Evolutionary conservation across 1,140 invertebrate genomes (phyloP), one percentile per base, ranked within the genome.

Genomic region (Telenomus remus): DNA sequence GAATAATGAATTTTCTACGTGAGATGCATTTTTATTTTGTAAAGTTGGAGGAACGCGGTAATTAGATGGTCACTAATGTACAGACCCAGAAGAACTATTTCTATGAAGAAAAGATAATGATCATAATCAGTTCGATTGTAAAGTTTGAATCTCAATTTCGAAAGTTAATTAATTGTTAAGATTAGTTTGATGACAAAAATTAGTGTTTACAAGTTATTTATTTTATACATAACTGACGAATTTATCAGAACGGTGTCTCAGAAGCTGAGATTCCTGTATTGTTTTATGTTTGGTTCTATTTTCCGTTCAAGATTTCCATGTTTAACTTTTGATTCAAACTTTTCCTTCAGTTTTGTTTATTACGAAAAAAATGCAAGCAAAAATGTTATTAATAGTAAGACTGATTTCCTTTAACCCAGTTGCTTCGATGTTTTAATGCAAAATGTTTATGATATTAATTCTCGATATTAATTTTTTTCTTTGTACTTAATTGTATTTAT

Each of bases 91-190:
- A 59, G 46, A 6, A 56, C 57, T 63, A 71, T 71, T 71, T 63
- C 68, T 63, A 71, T 53, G 19, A 27, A 3, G 19, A 27, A 3
- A 48, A 34, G 7, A 34, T 47, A 71, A n/a, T n/a, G 27, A 33
- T 13, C 9, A n/a, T 7, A 12, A 55, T 50, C 13, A 56, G 14
- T 71, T 71, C 44, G 56, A 61, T 61, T 12, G 49, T 47, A 55
- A 71, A 71, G 53, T 72, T 72, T 72, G 69, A 75, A 69, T 75
- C 72, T 75, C 72, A 60, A 47, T 63, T 63, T 61, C 63, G 35
- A 61, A 51, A 9, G 19, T 59, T 53, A 27, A 51, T 27, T 27
- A 27, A 27, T 27, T 27, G 19, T 27, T 27, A 27, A 27, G 19
- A 6, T 27, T 27, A 27, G 19, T 27, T 27, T 27, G 19, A 27